phyloP scores from a whole-genome alignment of 2,888 invertebrate genomes.

The Didymodactylos carnosus region DNA sequence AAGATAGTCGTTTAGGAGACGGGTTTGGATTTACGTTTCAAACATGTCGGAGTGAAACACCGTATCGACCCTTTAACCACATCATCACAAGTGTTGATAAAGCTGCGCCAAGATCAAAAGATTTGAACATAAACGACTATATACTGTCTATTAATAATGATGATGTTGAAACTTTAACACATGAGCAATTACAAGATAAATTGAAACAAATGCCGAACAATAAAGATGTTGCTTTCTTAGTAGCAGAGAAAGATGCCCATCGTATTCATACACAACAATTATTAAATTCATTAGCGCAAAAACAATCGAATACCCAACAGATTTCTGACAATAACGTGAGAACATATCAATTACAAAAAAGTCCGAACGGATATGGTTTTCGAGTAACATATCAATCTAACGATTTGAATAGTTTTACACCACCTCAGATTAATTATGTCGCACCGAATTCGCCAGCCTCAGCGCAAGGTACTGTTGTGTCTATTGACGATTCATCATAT shows the following conservation, averaged over 20 bases:
- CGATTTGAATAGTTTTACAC: background rate
- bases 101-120: background rate
- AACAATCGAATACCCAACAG: too few species aligned
- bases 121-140: background rate
- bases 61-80: background rate
- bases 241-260: background rate
- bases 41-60: background rate
- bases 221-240: background rate
- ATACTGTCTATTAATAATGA: background rate
- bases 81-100: background rate
- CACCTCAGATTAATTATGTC: background rate
- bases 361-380: background rate
- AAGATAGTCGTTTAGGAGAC: background rate
- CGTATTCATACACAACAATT: background rate
- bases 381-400: background rate
- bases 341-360: background rate
- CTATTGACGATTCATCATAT: too few species aligned
- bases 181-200: background rate
- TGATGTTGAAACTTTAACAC: background rate
- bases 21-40: background rate
- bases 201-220: background rate
- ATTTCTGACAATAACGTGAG: too few species aligned
- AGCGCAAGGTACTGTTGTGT: too few species aligned
- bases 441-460: background rate
- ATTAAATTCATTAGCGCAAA: too few species aligned